Percentiles rank a stretch among this genome's conserved stretches.
Conservation (phyloP, 2,888 invertebrate genomes). For the Drosophila multiciliata region DNA sequence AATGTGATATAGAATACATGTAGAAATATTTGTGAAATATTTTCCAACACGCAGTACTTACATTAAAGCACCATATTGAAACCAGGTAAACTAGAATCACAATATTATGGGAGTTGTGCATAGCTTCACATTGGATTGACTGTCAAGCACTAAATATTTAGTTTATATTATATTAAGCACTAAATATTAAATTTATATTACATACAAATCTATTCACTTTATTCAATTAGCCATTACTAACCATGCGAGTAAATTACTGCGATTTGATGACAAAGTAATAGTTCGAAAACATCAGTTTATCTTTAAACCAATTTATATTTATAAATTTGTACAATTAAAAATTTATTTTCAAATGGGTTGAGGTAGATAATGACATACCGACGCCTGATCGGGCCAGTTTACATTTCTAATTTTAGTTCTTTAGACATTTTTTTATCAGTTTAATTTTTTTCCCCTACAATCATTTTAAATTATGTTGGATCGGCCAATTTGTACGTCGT, state of each 20-base stretch:
- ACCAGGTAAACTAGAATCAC: background rate
- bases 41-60: background rate
- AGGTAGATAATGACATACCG: background rate
- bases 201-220: background rate
- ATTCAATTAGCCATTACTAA: background rate
- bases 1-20: background rate
- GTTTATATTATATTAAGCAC: background rate
- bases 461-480: no score
- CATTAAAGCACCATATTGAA: background rate
- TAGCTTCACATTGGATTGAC: background rate
- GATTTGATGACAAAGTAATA: background rate
- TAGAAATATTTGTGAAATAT: background rate
- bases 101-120: background rate
- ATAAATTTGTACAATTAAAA: background rate
- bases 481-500: no score
- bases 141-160: background rate
- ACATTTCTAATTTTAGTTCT: background rate
- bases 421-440: no score
- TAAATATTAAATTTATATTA: no score
- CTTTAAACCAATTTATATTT: background rate
- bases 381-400: background rate
- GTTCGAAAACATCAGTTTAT: background rate
- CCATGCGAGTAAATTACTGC: background rate
- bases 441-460: no score
- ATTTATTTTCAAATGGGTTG: background rate